Base-by-base conservation (phyloP, 2,888 invertebrate genomes). In the Sphinx pinastri region DNA sequence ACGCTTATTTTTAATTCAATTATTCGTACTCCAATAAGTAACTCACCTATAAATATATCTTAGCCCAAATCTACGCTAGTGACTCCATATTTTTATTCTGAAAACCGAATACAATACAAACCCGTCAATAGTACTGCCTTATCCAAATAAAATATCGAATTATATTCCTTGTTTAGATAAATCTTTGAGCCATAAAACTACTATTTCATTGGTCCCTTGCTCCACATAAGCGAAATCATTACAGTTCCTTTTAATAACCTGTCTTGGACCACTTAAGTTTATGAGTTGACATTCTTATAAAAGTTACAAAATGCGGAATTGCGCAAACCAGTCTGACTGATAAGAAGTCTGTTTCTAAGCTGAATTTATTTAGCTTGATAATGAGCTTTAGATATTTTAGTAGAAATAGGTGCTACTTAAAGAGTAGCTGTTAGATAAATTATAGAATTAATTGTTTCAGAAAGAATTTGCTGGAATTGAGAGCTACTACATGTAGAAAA, bases 171-270 rank as follows among this genome's bases (percentile, higher is more conserved):
- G 68, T 57, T 71, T 63, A 74, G 73, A 76, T 77, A 67, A 74
- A 76, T 76, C 75, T 71, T 59, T 14, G 70, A 47, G 66, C 71
- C 73, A 76, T 76, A 76, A 76, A 76, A 76, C 74, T 74, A 68
- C 73, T 72, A 73, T 74, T 75, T 75, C 70, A 76, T 74, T 77
- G 71, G 68, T 68, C 68, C 67, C 49, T 52, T 69, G 70, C 59
- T 58, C 67, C 58, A 67, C 14, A 68, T 60, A 68, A 70, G 71
- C 71, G 68, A 75, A 75, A 72, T 74, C 60, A 71, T 74, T 75
- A 73, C 71, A 69, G 57, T 71, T 72, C 60, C 59, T 68, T 69
- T 70, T 70, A 71, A 73, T 60, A 68, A 71, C 55, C 68, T 71
- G 63, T 57, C 60, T 68, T 66, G 68, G 68, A 58, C 68, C 12